Conservation (phyloP, 2,888 invertebrate species). For the Ypsolopha sequella region DNA sequence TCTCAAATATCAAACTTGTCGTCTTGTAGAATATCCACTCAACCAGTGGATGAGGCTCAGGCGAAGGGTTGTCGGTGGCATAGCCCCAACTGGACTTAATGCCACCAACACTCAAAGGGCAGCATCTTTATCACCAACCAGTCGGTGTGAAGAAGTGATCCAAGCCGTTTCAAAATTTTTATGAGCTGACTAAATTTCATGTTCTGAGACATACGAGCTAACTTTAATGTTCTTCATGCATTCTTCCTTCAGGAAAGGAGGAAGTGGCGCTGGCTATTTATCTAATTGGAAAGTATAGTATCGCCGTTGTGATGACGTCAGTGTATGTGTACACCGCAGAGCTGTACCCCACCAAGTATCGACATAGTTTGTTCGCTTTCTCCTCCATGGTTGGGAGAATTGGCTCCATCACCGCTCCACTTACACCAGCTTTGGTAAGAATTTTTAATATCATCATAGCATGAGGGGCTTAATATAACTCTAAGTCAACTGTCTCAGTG, state of each 20-base stretch:
- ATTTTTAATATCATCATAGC: slow-evolving; percentile 3
- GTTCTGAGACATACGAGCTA: not conserved
- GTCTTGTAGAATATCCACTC: not conserved
- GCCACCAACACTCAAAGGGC: too few species aligned
- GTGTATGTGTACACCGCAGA: slow-evolving; percentile 75
- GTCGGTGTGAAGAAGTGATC: too few species aligned
- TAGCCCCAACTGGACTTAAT: too few species aligned
- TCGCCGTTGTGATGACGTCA: slow-evolving; percentile 70
- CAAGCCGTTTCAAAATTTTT: too few species aligned
- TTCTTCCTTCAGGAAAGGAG: slow-evolving; percentile 15
- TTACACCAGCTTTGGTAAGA: slow-evolving; percentile 72
- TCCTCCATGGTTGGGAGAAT: slow-evolving; percentile 77
- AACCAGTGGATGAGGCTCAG: too few species aligned
- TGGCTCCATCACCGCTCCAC: slow-evolving; percentile 76
- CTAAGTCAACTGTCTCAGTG: not conserved
- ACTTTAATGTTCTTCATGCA: not conserved
- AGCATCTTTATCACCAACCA: not conserved
- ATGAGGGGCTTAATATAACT: not conserved
- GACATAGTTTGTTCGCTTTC: slow-evolving; percentile 73
- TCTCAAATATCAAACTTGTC: not conserved
- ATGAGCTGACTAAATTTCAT: not conserved
- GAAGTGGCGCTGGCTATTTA: slow-evolving; percentile 49
- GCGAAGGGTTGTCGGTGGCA: too few species aligned
- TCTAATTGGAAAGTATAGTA: slow-evolving; percentile 71
- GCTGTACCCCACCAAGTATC: slow-evolving; percentile 74